Percentiles rank a stretch among this genome's conserved stretches.
phyloP scores from a whole-genome alignment of 2,888 invertebrate genomes.

The Idaea aversata region DNA sequence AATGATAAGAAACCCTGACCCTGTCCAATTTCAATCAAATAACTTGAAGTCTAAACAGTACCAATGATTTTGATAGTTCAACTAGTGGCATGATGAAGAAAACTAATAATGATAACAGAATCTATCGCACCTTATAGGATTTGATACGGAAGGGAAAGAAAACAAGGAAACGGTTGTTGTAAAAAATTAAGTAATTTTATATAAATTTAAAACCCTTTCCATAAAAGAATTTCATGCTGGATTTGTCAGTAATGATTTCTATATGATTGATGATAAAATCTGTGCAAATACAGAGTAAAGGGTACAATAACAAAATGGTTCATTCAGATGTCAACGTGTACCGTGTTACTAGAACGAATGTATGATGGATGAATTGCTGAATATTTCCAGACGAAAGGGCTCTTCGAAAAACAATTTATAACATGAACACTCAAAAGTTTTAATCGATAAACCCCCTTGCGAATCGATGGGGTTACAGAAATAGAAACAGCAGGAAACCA shows the following conservation, averaged over 20 bases:
- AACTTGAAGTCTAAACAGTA: not conserved
- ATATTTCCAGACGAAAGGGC: slow-evolving; percentile 55
- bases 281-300: slow-evolving; percentile 34
- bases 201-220: not conserved
- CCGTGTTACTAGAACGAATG: slow-evolving; percentile 61
- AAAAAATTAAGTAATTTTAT: not conserved
- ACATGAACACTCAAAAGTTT: slow-evolving; percentile 51
- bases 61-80: not conserved
- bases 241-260: slow-evolving; percentile 29
- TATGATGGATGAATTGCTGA: slow-evolving; percentile 64
- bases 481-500: slow-evolving; percentile 51
- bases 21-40: not conserved
- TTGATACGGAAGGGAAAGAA: not conserved
- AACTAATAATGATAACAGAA: not conserved
- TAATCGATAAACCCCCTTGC: slow-evolving; percentile 41
- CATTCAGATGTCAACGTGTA: slow-evolving; percentile 38
- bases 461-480: slow-evolving; percentile 47
- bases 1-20: not conserved
- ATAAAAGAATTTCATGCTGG: slow-evolving; percentile 35
- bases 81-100: not conserved
- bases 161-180: not conserved
- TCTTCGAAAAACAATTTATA: slow-evolving; percentile 60
- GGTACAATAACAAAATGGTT: slow-evolving; percentile 37
- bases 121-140: not conserved
- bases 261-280: slow-evolving; percentile 50